Percentiles rank a stretch among this genome's conserved stretches.
Evolutionary conservation across 2,888 invertebrate species (phyloP).

Genomic region (Noctua comes): DNA sequence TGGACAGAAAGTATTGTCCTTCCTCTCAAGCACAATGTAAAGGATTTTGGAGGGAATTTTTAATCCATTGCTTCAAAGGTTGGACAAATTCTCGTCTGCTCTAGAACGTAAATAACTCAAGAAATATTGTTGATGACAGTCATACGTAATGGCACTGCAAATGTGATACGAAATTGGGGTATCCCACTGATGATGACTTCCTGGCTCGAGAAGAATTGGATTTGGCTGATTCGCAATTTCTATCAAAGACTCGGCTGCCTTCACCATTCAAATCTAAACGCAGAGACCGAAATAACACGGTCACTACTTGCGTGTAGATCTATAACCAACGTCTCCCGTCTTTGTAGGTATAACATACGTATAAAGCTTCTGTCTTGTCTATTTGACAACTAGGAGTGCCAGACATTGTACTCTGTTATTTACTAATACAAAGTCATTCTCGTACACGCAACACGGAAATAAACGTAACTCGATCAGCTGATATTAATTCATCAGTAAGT

Average conservation of each 20-base stretch:
- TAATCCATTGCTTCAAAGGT: neutral
- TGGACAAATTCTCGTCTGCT: neutral
- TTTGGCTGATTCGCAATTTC: conserved; percentile 1
- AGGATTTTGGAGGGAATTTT: neutral
- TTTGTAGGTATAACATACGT: neutral
- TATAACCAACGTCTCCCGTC: neutral
- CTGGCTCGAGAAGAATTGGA: neutral
- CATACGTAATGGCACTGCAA: neutral
- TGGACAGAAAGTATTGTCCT: neutral
- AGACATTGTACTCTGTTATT: conserved; percentile 37
- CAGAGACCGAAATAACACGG: neutral
- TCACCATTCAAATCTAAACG: neutral
- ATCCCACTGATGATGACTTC: conserved; percentile 14
- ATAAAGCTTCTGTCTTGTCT: neutral
- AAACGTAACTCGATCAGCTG: conserved; percentile 37
- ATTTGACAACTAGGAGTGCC: conserved; percentile 1
- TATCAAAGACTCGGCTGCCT: neutral
- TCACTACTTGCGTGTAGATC: neutral
- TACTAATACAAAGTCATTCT: conserved; percentile 17
- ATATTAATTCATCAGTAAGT: conserved; percentile 43
- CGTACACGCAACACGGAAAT: conserved; percentile 36
- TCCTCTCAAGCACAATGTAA: neutral
- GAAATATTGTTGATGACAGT: neutral
- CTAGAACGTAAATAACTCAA: neutral
- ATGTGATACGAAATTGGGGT: neutral